Conservation (phyloP, 2,113 vertebrate species). For the Poeciliopsis turrubarensis region DNA sequence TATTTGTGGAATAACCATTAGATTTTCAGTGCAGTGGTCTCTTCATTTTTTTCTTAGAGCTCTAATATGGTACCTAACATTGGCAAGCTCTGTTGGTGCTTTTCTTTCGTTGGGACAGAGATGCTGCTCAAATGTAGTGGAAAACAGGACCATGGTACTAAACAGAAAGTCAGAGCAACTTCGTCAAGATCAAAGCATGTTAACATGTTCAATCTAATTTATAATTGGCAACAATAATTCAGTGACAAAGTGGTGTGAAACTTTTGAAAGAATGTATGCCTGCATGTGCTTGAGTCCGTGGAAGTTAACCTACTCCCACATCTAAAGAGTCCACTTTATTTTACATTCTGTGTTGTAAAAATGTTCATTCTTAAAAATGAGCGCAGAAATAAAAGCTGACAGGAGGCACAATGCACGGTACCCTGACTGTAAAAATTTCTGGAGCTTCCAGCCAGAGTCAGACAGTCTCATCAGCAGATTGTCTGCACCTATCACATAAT, state of each 20-base stretch:
- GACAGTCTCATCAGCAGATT: neutral
- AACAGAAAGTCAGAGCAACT: neutral
- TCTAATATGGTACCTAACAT: too few relatives aligned
- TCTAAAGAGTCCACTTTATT: slow-evolving; percentile 20
- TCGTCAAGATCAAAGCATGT: neutral
- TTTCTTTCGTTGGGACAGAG: neutral
- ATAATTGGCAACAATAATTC: neutral
- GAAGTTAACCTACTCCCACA: slow-evolving; percentile 45
- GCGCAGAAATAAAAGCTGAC: neutral
- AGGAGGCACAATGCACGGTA: neutral
- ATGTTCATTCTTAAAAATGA: neutral
- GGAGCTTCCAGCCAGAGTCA: neutral
- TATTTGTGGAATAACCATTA: too few relatives aligned
- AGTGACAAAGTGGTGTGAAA: neutral
- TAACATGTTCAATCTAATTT: neutral
- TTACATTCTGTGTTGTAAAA: slow-evolving; percentile 6
- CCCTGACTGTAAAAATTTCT: neutral
- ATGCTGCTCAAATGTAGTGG: neutral
- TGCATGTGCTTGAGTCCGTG: neutral
- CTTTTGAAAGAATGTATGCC: neutral
- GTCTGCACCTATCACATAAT: slow-evolving; percentile 1
- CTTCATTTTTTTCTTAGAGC: too few relatives aligned
- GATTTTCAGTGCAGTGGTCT: too few relatives aligned
- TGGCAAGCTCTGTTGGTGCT: neutral
- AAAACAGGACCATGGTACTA: neutral